A percentile compares a stretch with the other conserved stretches of the same genome.
Evolutionary conservation across 2,888 invertebrate species (phyloP).

Genomic region (Altica lythri): DNA sequence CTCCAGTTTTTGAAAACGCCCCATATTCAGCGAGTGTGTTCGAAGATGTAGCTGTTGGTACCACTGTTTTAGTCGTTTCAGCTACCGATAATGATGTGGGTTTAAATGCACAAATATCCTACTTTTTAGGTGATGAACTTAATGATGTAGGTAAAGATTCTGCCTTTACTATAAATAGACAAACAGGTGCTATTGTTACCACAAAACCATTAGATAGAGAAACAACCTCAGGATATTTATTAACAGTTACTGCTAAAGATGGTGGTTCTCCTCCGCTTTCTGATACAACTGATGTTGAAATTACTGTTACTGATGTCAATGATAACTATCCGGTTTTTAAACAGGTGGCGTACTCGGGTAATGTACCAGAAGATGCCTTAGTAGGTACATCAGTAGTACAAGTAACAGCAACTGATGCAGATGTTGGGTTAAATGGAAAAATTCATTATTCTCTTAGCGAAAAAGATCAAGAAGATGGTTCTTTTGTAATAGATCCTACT

Average conservation of each 20-base stretch:
- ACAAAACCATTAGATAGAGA: conserved; percentile 86
- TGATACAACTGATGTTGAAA: conserved; percentile 94
- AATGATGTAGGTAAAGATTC: conserved; percentile 65
- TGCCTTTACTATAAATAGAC: conserved; percentile 85
- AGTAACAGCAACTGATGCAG: conserved; percentile 81
- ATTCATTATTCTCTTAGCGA: conserved; percentile 78
- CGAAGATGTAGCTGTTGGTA: conserved; percentile 91
- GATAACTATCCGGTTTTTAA: conserved; percentile 92
- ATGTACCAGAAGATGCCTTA: conserved; percentile 85
- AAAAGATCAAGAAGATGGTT: conserved; percentile 79
- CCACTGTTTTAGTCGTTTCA: conserved; percentile 88
- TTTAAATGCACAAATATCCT: conserved; percentile 87
- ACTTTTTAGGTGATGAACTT: conserved; percentile 73
- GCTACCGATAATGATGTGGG: conserved; percentile 95
- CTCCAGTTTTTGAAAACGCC: conserved; percentile 91
- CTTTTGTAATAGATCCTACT: conserved; percentile 90
- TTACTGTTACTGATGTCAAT: conserved; percentile 93
- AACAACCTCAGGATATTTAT: conserved; percentile 75
- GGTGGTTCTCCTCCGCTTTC: conserved; percentile 89
- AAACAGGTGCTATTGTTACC: conserved; percentile 92
- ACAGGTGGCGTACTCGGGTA: conserved; percentile 78
- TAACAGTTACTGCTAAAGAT: conserved; percentile 92
- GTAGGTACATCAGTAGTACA: conserved; percentile 62
- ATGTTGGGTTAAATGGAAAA: conserved; percentile 85
- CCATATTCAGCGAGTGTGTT: conserved; percentile 89